Evolutionary conservation across 2,113 vertebrate species (phyloP), one percentile per base, ranked within the genome.

Genomic region (Dromas ardeola): DNA sequence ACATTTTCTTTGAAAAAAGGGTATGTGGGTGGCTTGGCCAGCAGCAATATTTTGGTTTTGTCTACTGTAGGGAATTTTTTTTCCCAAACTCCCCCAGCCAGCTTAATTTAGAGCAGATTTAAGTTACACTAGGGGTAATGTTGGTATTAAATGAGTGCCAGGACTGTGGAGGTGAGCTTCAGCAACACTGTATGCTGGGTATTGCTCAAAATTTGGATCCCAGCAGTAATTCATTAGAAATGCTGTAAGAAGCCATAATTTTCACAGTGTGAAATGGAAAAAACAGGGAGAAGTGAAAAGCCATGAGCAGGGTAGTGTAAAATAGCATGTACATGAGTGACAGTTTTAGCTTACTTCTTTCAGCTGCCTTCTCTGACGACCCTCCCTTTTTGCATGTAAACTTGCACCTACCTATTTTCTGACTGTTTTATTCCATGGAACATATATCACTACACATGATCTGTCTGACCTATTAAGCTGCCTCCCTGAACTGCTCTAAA

Each of bases 81-180:
- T 62, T 38, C 50, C 58, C 32, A 72, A 93, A 82, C 56, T 85
- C 26, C 7, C 16, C 5, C 58, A 94, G 49, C 27, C 66, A 67
- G 18, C 62, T 73, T 93, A 93, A 92, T 93, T 88, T 93, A 92
- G 73, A 95, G 42, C 70, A 91, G 66, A 95, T 79, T 84, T 81
- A 94, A 93, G 36, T 83, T 84, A 79, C 36, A 4, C 22, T 50
- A 50, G 50, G 55, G 56, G 69, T 53, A 69, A 67, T 47, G 8
- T 53, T 90, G 69, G 62, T 42, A 69, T 56, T 34, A 82, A 91
- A 45, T 50, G 53, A 77, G 18, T 55, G 25, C 61, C 59, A 72
- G 59, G 34, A 71, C 47, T 89, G 43, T 73, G 61, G 70, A 88
- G 27, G 70, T 80, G 81, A 91, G 70, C 36, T 86, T 86, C 74